Evolutionary conservation across 1,140 invertebrate genomes (phyloP).

Genomic region (Drosophila sp.): DNA sequence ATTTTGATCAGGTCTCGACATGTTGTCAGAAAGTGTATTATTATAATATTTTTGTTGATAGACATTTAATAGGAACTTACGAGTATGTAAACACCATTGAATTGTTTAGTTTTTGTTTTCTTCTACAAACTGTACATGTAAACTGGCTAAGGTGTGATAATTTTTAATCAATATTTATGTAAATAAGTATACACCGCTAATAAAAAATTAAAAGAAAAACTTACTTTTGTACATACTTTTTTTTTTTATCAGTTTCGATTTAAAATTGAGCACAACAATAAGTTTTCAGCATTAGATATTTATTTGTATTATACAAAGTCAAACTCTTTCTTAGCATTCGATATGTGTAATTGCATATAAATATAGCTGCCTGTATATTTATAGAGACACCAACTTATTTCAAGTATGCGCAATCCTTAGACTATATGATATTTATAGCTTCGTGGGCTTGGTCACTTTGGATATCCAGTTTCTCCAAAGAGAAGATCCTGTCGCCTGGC

Average conservation of each 20-base stretch:
- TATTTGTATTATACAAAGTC: constrained; percentile 9
- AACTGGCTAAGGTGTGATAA: constrained; percentile 52
- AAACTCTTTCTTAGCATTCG: constrained; percentile 6
- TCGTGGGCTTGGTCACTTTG: constrained; percentile 3
- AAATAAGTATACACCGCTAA: constrained; percentile 40
- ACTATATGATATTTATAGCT: not conserved
- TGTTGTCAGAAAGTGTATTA: constrained; percentile 34
- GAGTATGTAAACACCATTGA: constrained; percentile 21
- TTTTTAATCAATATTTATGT: constrained; percentile 48
- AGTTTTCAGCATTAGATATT: constrained; percentile 2
- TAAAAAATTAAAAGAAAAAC: constrained; percentile 18
- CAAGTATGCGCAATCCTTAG: not conserved
- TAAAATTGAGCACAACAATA: not conserved
- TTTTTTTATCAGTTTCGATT: no score
- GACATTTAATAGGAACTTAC: constrained; percentile 12
- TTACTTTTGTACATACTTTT: no score
- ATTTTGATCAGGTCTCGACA: constrained; percentile 14
- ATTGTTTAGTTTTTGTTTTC: constrained; percentile 25
- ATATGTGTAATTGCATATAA: not conserved
- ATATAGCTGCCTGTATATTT: constrained; percentile 1
- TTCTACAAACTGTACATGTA: constrained; percentile 26
- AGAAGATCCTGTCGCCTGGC: constrained; percentile 89
- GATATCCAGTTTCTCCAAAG: constrained; percentile 85
- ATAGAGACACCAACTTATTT: not conserved
- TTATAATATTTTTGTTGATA: constrained; percentile 33